Base-by-base conservation (phyloP, 2,888 invertebrate genomes). In the Pollenia amentaria region DNA sequence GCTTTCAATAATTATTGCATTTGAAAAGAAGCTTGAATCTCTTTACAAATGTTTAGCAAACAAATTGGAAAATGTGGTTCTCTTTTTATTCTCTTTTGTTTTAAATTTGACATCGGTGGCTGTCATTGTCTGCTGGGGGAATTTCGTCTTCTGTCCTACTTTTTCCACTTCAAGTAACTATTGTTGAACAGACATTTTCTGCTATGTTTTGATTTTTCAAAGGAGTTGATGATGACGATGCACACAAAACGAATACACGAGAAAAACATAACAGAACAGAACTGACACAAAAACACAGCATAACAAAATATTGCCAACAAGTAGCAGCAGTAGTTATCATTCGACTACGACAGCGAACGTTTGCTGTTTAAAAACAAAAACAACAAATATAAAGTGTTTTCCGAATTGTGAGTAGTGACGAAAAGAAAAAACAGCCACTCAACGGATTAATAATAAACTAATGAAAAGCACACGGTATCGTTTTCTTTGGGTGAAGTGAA, bases 311-410 rank as follows among this genome's bases (percentile, higher is more conserved):
- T 79, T 79, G 80, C 84, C 87, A 88, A 88, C 88, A 88, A 88
- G 88, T 88, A 88, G 88, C 85, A 87, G 81, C 18, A 87, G 86
- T 87, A 87, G 86, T 88, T 86, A 76, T 55, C 77, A 69, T 84
- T 84, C 60, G 85, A 87, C 88, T 70, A 84, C 78, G 77, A 44
- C 57, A 80, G 76, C 80, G 88, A 87, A 72, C 85, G 87, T 77
- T 81, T 86, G 84, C 77, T 87, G 79, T 76, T 62, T 29, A 29
- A 29, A 29, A 29, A 29, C 3, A 29, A 46, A 53, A 86, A 79
- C 69, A 75, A 69, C 81, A 85, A 72, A 55, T 80, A 48, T 53
- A 62, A 57, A 64, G 64, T 67, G 42, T 57, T 78, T 64, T 6
- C 21, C 12, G 12, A 55, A 10, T 38, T 40, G 42, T 42, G 14